Evolutionary conservation across 2,113 vertebrate species (phyloP).

Genomic region (Empidonax traillii): DNA sequence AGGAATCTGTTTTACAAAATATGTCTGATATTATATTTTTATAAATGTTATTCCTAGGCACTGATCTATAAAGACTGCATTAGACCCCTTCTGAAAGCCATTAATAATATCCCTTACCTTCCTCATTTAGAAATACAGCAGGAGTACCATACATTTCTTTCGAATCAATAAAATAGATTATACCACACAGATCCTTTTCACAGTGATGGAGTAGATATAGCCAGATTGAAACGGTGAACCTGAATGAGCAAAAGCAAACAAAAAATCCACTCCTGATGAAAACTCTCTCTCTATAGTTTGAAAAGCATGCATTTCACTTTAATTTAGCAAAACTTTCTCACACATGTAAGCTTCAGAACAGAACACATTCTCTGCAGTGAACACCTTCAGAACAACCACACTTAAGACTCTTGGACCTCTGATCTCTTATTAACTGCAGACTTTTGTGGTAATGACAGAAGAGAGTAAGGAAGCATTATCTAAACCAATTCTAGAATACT

Average conservation of each 20-base stretch:
- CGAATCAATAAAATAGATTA: conserved; percentile 85
- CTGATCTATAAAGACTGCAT: background rate
- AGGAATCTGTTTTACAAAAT: background rate
- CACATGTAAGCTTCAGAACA: background rate
- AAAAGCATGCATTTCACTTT: background rate
- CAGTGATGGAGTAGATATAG: conserved; percentile 87
- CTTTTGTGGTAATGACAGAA: background rate
- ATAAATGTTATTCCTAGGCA: background rate
- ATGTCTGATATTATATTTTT: background rate
- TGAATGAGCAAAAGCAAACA: conserved; percentile 61
- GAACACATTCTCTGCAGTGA: background rate
- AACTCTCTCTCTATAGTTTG: background rate
- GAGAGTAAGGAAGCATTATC: background rate
- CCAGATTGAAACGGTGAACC: conserved; percentile 89
- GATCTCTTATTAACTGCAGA: background rate
- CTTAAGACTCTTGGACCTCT: background rate
- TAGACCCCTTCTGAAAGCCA: background rate
- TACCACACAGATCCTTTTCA: conserved; percentile 77
- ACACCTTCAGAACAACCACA: background rate
- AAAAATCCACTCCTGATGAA: background rate
- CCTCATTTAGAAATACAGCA: conserved; percentile 83
- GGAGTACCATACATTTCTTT: conserved; percentile 79
- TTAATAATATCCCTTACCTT: conserved; percentile 76
- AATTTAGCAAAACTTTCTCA: background rate
- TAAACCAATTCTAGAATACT: background rate